Percentiles rank a stretch among this genome's conserved stretches.
Conservation (phyloP, 2,113 vertebrate species). For the Neodontobutis hainanensis region DNA sequence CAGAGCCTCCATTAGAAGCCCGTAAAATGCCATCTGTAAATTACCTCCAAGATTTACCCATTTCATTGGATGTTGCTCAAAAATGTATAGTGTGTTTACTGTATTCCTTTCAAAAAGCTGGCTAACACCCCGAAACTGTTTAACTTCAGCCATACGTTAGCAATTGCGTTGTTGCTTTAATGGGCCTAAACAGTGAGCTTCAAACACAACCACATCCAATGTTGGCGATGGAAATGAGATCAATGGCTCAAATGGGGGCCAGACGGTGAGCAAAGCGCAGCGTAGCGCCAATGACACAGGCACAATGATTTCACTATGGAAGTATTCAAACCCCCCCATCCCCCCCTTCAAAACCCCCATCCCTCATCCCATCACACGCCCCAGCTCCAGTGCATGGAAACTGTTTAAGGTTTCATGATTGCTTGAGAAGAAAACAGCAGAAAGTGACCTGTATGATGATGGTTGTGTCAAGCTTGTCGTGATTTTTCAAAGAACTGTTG, state of each 20-base stretch:
- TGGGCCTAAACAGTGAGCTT: constrained; percentile 61
- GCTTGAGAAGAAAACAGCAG: constrained; percentile 29
- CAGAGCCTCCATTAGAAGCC: constrained; percentile 2
- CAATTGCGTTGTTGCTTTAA: constrained; percentile 63
- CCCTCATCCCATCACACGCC: constrained; percentile 54
- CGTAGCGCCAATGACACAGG: constrained; percentile 71
- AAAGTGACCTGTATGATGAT: constrained; percentile 28
- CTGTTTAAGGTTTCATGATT: constrained; percentile 60
- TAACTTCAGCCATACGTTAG: constrained; percentile 63
- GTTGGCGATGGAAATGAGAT: constrained; percentile 69
- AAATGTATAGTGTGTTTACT: constrained; percentile 37
- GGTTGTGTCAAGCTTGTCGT: constrained; percentile 18
- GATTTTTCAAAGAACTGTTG: constrained; percentile 4
- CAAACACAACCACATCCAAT: constrained; percentile 68
- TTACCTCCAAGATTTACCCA: constrained; percentile 3
- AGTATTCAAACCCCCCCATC: constrained; percentile 70
- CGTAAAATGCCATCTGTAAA: constrained; percentile 13
- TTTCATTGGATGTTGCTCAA: constrained; percentile 5
- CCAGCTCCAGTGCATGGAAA: constrained; percentile 64
- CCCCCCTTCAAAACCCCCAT: constrained; percentile 21
- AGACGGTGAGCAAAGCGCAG: constrained; percentile 69
- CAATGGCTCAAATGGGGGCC: constrained; percentile 73
- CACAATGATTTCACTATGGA: constrained; percentile 72
- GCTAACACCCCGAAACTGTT: constrained; percentile 51
- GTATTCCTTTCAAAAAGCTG: constrained; percentile 35